Conservation (phyloP, 2,888 invertebrate species). For the Melanchra persicariae region DNA sequence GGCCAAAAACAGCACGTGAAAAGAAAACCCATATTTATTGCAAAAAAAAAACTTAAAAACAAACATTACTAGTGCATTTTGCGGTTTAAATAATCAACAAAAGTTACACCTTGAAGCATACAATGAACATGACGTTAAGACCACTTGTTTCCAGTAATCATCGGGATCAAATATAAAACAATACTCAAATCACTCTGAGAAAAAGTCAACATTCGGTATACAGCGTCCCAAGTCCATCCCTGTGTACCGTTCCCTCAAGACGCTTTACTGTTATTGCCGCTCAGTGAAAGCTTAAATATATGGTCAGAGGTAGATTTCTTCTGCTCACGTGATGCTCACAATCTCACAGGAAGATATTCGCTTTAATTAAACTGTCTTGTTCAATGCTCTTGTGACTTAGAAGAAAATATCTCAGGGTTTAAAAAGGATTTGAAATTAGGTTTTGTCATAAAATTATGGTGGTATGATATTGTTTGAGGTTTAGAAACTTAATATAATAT, state of each 20-base stretch:
- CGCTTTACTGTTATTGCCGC: slow-evolving; percentile 85
- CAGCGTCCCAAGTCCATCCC: slow-evolving; percentile 60
- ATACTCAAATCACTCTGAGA: not conserved
- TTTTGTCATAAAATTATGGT: not conserved
- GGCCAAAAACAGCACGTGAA: too few species aligned
- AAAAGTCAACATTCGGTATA: not conserved
- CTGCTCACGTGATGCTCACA: slow-evolving; percentile 67
- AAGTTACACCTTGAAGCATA: too few species aligned
- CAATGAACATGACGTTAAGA: too few species aligned
- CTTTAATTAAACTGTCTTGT: slow-evolving; percentile 72
- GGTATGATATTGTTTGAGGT: not conserved
- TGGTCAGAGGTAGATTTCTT: slow-evolving; percentile 78
- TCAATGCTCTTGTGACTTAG: slow-evolving; percentile 36
- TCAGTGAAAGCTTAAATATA: slow-evolving; percentile 79
- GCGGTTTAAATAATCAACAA: too few species aligned
- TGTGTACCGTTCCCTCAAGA: slow-evolving; percentile 76
- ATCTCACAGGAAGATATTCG: slow-evolving; percentile 64
- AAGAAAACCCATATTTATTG: too few species aligned
- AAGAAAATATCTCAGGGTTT: slow-evolving; percentile 4
- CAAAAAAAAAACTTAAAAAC: too few species aligned
- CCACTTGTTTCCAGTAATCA: too few species aligned
- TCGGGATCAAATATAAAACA: too few species aligned
- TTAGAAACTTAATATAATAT: not conserved
- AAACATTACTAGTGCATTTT: too few species aligned
- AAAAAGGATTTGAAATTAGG: slow-evolving; percentile 10